Conservation (phyloP, 2,797 vertebrate species). For the Gobio occitaniae region DNA sequence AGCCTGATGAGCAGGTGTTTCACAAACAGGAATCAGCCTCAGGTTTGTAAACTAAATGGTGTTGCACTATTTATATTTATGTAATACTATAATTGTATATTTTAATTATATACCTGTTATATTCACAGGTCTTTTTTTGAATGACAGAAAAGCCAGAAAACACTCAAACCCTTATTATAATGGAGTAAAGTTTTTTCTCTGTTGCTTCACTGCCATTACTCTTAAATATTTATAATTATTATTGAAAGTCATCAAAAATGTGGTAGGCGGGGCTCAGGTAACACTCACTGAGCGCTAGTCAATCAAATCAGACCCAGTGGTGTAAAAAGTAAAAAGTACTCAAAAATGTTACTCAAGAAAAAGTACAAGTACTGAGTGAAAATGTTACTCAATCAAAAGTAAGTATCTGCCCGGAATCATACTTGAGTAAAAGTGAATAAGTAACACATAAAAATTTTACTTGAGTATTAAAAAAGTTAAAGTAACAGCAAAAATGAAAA, state of each 20-base stretch:
- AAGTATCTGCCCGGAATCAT: too few species aligned
- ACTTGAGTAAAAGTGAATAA: too few species aligned
- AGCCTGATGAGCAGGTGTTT: conserved; percentile 21
- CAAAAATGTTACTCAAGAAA: too few species aligned
- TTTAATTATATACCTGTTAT: neutral
- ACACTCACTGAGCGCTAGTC: neutral
- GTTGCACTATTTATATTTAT: neutral
- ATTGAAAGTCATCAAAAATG: neutral
- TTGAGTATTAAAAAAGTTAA: too few species aligned
- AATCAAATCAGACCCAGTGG: neutral
- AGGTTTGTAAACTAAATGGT: conserved; percentile 6
- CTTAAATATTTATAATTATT: neutral
- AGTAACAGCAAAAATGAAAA: too few species aligned
- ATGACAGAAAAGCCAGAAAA: neutral
- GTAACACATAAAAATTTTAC: too few species aligned
- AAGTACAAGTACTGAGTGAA: too few species aligned
- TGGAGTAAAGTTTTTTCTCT: neutral
- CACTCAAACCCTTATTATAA: neutral
- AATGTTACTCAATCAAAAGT: too few species aligned
- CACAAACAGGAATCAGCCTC: neutral
- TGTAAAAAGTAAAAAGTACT: too few species aligned
- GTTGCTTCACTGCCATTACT: neutral
- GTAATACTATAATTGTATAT: neutral
- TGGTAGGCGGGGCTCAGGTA: neutral
- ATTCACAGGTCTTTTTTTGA: neutral